Conservation (phyloP, 2,888 invertebrate genomes). For the Osmoderma eremita region DNA sequence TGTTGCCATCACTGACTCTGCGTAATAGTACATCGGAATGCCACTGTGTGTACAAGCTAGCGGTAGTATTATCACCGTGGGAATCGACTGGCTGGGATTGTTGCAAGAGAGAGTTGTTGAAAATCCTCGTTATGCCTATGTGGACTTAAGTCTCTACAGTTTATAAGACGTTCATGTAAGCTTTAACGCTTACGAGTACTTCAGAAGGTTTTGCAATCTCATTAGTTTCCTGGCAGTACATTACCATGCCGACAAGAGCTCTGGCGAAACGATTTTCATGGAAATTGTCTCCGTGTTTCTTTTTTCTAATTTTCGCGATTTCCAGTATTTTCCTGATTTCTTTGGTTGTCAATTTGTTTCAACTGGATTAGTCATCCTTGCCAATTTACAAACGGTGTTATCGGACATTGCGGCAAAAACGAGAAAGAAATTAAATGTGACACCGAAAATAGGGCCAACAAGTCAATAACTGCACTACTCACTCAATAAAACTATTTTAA, state of each 20-base stretch:
- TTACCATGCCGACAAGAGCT: constrained; percentile 96
- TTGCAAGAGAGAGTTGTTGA: constrained; percentile 96
- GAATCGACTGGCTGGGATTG: constrained; percentile 96
- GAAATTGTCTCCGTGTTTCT: no score
- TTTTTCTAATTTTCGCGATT: no score
- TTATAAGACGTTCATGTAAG: constrained; percentile 98
- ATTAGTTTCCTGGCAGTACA: constrained; percentile 95
- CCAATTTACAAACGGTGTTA: no score
- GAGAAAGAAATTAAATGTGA: no score
- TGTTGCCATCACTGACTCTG: constrained; percentile 93
- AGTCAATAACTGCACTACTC: no score
- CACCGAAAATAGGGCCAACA: no score
- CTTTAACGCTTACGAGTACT: constrained; percentile 89
- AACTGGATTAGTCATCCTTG: no score
- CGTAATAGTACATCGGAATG: constrained; percentile 75
- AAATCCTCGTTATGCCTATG: constrained; percentile 96
- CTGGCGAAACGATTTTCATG: constrained; percentile 90
- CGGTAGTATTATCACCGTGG: constrained; percentile 96
- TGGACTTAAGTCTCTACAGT: constrained; percentile 99
- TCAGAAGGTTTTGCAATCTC: constrained; percentile 99
- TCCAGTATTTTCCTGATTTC: no score
- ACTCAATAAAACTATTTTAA: no score
- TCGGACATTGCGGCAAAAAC: no score
- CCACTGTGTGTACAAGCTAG: constrained; percentile 93
- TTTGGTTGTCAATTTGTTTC: no score